Evolutionary conservation across 2,797 vertebrate genomes (phyloP).

Genomic region (Takifugu ocellatus): DNA sequence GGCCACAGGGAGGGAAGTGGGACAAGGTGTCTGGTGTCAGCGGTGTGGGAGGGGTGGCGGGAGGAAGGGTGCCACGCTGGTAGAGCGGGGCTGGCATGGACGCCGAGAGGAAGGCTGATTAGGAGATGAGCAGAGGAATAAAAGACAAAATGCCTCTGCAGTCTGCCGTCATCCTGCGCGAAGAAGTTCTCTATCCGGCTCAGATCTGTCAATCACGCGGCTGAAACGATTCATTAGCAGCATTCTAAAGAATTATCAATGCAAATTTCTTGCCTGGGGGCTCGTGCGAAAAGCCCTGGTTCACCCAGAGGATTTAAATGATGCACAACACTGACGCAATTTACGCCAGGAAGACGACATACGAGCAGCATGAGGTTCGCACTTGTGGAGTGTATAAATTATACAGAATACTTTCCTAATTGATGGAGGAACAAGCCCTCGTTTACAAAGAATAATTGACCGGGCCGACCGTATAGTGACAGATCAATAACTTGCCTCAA

Average conservation of each 20-base stretch:
- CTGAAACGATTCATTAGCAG: too few species aligned
- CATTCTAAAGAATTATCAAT: too few species aligned
- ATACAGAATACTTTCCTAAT: too few species aligned
- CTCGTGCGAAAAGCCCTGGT: too few species aligned
- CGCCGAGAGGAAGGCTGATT: slow-evolving; percentile 21
- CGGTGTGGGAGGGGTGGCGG: slow-evolving; percentile 28
- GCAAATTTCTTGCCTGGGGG: too few species aligned
- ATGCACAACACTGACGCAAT: too few species aligned
- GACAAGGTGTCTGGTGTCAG: slow-evolving; percentile 60
- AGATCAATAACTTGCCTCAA: slow-evolving; percentile 56
- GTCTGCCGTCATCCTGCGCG: slow-evolving; percentile 1
- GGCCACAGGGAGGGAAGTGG: slow-evolving; percentile 28
- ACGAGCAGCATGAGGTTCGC: background rate
- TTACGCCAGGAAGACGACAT: too few species aligned
- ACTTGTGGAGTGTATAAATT: too few species aligned
- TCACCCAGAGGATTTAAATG: too few species aligned
- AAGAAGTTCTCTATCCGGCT: slow-evolving; percentile 24
- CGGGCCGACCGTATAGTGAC: slow-evolving; percentile 2
- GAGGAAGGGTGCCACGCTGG: slow-evolving; percentile 49
- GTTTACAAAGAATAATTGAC: too few species aligned
- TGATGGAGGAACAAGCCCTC: too few species aligned
- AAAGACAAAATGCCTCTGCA: slow-evolving; percentile 28
- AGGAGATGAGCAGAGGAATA: slow-evolving; percentile 31
- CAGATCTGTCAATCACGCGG: slow-evolving; percentile 2
- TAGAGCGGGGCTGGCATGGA: slow-evolving; percentile 12